Percentiles rank a stretch among this genome's conserved stretches.
Evolutionary conservation across 2,113 vertebrate species (phyloP).

Genomic region (Ophiodon elongatus): DNA sequence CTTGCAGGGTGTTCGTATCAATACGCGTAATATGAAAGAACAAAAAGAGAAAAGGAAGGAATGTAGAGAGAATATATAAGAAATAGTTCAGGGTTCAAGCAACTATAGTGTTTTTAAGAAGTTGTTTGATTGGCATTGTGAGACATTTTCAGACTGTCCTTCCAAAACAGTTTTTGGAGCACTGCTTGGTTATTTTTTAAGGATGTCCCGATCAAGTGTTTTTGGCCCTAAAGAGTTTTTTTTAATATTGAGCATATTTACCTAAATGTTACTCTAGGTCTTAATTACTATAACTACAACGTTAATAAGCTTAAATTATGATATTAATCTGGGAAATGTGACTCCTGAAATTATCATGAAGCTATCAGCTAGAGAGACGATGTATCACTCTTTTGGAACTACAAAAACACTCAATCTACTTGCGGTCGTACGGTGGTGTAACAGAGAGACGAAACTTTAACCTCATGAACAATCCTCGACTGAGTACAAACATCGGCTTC

Average conservation of each 20-base stretch:
- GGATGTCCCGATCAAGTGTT: not conserved
- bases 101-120: not conserved
- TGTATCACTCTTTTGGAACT: not conserved
- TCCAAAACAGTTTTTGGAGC: not conserved
- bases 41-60: not conserved
- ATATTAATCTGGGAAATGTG: not conserved
- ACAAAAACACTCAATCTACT: not conserved
- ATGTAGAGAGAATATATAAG: not conserved
- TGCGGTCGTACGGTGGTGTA: not conserved
- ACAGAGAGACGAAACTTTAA: not conserved
- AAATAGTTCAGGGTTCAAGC: not conserved
- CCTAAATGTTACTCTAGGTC: not conserved
- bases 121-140: constrained; percentile 5
- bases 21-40: not conserved
- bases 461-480: too few relatives aligned
- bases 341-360: not conserved
- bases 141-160: constrained; percentile 2
- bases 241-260: not conserved
- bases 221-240: not conserved
- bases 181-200: not conserved
- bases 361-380: not conserved
- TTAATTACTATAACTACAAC: not conserved
- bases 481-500: too few relatives aligned
- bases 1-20: not conserved
- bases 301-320: not conserved